Evolutionary conservation across 2,797 vertebrate species (phyloP).

Genomic region (Rhodeus uyekii): DNA sequence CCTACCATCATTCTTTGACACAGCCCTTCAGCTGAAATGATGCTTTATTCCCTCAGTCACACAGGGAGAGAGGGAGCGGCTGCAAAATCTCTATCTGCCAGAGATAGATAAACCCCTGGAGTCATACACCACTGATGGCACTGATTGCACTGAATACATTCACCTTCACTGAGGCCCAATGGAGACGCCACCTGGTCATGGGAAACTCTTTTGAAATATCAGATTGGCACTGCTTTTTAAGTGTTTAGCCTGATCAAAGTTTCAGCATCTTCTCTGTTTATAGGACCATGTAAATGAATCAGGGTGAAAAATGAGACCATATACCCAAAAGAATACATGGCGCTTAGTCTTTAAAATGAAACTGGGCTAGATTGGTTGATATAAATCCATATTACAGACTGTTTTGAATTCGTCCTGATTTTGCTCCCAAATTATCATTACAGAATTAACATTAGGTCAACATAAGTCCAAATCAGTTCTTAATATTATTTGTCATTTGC

Average conservation of each 20-base stretch:
- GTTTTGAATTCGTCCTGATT: background rate
- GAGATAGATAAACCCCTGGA: slow-evolving; percentile 55
- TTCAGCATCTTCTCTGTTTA: slow-evolving; percentile 30
- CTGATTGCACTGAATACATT: slow-evolving; percentile 69
- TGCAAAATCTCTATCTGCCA: slow-evolving; percentile 50
- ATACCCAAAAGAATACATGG: slow-evolving; percentile 61
- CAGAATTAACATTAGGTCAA: background rate
- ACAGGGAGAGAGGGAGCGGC: slow-evolving; percentile 39
- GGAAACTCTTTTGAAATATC: slow-evolving; percentile 63
- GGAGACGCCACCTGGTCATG: slow-evolving; percentile 71
- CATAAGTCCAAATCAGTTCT: background rate
- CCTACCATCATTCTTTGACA: slow-evolving; percentile 54
- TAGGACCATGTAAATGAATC: slow-evolving; percentile 2
- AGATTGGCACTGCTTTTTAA: slow-evolving; percentile 35
- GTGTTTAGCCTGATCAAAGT: slow-evolving; percentile 33
- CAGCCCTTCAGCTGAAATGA: slow-evolving; percentile 36
- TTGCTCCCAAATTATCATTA: slow-evolving; percentile 24
- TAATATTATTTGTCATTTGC: background rate
- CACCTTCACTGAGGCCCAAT: slow-evolving; percentile 62
- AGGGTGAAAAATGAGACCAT: background rate
- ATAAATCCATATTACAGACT: slow-evolving; percentile 47
- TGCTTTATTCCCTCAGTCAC: slow-evolving; percentile 48
- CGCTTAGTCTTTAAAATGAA: slow-evolving; percentile 74
- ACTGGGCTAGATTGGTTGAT: slow-evolving; percentile 47
- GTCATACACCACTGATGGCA: slow-evolving; percentile 42